Evolutionary conservation across 2,797 vertebrate genomes (phyloP), one percentile per base, ranked within the genome.

Genomic region (Cetoscarus ocellatus): DNA sequence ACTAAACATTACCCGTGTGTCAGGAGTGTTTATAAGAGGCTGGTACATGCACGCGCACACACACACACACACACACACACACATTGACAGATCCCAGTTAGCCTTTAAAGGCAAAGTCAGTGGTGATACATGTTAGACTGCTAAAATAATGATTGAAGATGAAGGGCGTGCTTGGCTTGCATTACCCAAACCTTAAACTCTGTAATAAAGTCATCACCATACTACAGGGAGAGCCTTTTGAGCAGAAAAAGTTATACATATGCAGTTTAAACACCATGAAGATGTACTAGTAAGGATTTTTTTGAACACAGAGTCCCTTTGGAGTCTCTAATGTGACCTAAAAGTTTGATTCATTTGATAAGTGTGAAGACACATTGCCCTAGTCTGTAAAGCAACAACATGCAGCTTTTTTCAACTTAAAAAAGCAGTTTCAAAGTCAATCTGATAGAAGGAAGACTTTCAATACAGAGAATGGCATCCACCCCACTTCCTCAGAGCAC

Each of bases 51-150:
- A 43, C 42, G 11, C 39, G 11, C 39, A 10, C 39, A 40, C 39
- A 40, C 39, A 40, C 39, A 40, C 39, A 40, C 39, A 40, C 39
- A 40, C 39, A 40, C 39, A 40, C 39, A 86, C 85, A 54, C 80
- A 81, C 66, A 84, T 82, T 83, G 79, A 75, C 79, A 80, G 48
- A 70, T 80, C 72, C 36, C 15, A 57, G 55, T 79, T 89, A 70
- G 59, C 90, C 87, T 92, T 91, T 91, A 93, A 92, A 91, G 91
- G 88, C 67, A 79, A 92, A 80, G 69, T 39, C 58, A 66, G 77
- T 4, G 0, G 43, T 72, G 74, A 75, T 73, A n/a, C n/a, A n/a
- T 39, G 35, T 65, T 58, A 62, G 71, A 69, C 17, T 74, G 73
- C 65, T 83, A 58, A 83, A 83, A 74, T 67, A 49, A 79, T 68